Conservation (phyloP, 2,888 invertebrate species). For the Ethmia dodecea region DNA sequence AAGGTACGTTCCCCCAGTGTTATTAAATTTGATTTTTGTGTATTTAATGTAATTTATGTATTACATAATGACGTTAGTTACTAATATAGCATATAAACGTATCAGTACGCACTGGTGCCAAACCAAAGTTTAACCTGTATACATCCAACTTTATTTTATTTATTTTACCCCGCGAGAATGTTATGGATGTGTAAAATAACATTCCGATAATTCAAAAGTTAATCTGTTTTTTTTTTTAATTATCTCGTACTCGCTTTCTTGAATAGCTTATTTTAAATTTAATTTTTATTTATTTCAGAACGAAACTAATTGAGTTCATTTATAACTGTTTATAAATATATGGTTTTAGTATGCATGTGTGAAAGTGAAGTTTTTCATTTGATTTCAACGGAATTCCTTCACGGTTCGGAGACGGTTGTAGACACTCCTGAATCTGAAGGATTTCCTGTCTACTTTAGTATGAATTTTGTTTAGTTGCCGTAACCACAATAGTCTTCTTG, state of each 20-base stretch:
- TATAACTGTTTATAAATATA: conserved; percentile 42
- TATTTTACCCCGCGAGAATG: conserved; percentile 59
- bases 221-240: conserved; percentile 17
- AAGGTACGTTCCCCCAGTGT: conserved; percentile 72
- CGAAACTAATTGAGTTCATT: conserved; percentile 42
- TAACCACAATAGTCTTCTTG: conserved; percentile 72
- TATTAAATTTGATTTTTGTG: conserved; percentile 33
- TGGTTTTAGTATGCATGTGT: conserved; percentile 64
- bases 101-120: conserved; percentile 63
- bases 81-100: conserved; percentile 42
- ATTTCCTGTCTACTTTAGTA: conserved; percentile 43
- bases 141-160: conserved; percentile 13
- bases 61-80: conserved; percentile 53
- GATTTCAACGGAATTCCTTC: conserved; percentile 8
- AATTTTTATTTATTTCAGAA: conserved; percentile 36
- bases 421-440: too few relatives aligned
- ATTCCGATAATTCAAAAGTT: conserved; percentile 29
- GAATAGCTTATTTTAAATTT: conserved; percentile 67
- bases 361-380: conserved; percentile 40
- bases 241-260: conserved; percentile 56
- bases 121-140: conserved; percentile 18
- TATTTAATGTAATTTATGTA: conserved; percentile 53
- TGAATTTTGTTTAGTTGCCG: conserved; percentile 58
- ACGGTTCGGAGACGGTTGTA: not conserved
- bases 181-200: conserved; percentile 62